Evolutionary conservation across 2,888 invertebrate genomes (phyloP).

Genomic region (Drosophila robusta): DNA sequence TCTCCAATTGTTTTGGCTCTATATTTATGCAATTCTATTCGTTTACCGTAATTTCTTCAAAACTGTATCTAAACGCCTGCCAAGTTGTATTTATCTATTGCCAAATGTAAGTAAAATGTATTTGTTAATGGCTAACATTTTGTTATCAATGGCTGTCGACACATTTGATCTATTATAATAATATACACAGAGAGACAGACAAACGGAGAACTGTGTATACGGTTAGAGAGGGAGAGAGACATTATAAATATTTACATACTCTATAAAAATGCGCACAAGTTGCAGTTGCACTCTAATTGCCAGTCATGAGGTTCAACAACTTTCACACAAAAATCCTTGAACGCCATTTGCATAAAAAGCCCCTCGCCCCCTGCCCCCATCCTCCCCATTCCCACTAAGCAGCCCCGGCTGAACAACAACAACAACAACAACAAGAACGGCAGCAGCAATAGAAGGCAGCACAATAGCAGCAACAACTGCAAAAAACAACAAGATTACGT

Average conservation of each 20-base stretch:
- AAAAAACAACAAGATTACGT: slow-evolving; percentile 69
- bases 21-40: too few relatives aligned
- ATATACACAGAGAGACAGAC: neutral
- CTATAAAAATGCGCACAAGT: slow-evolving; percentile 55
- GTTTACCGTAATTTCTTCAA: too few relatives aligned
- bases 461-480: slow-evolving; percentile 34
- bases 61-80: too few relatives aligned
- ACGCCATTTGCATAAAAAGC: slow-evolving; percentile 81
- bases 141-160: slow-evolving; percentile 15
- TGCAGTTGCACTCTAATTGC: slow-evolving; percentile 73
- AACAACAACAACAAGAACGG: slow-evolving; percentile 20
- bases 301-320: slow-evolving; percentile 82
- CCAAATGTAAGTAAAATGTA: neutral
- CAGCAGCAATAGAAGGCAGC: slow-evolving; percentile 29
- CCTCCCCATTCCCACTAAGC: slow-evolving; percentile 20
- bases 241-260: slow-evolving; percentile 53
- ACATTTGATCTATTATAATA: slow-evolving; percentile 14
- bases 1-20: too few relatives aligned
- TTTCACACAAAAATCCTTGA: slow-evolving; percentile 83
- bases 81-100: neutral
- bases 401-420: slow-evolving; percentile 41
- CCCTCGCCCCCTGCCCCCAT: slow-evolving; percentile 9
- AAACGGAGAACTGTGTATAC: too few relatives aligned
- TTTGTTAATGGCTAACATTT: neutral
- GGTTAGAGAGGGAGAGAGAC: slow-evolving; percentile 11